Evolutionary conservation across 1,140 invertebrate species (phyloP).

Genomic region (Octopus sinensis): DNA sequence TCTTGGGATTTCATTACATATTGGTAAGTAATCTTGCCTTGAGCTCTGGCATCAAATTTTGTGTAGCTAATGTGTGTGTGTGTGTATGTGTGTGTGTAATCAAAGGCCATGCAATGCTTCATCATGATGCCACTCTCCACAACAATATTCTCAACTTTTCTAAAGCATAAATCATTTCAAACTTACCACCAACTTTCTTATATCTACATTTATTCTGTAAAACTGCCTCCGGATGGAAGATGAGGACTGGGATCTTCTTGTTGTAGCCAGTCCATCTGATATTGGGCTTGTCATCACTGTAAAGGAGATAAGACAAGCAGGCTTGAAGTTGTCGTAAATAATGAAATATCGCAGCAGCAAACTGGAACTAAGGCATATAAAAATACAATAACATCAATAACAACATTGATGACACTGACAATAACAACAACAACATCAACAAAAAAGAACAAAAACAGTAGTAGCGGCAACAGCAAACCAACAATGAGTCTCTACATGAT

Average conservation of each 20-base stretch:
- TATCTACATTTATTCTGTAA: slow-evolving; percentile 42
- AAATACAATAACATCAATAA: too few species aligned
- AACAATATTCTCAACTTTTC: slow-evolving; percentile 9
- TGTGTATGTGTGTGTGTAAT: slow-evolving; percentile 6
- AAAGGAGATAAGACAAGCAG: too few species aligned
- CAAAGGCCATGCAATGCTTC: slow-evolving; percentile 10
- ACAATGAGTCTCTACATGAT: too few species aligned
- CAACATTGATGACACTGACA: too few species aligned
- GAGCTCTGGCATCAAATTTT: not conserved
- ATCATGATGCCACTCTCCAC: not conserved
- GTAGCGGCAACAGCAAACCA: too few species aligned
- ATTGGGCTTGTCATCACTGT: slow-evolving; percentile 33
- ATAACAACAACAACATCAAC: too few species aligned
- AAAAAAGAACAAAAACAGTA: too few species aligned
- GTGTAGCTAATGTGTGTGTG: not conserved
- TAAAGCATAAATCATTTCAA: not conserved
- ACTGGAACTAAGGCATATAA: too few species aligned
- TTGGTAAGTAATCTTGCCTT: not conserved
- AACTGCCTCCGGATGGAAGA: slow-evolving; percentile 49
- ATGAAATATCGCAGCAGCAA: too few species aligned
- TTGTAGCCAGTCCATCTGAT: slow-evolving; percentile 54
- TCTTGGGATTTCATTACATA: too few species aligned
- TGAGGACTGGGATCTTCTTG: slow-evolving; percentile 49
- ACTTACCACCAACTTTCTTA: slow-evolving; percentile 52
- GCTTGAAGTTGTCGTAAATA: too few species aligned